Evolutionary conservation across 2,797 vertebrate genomes (phyloP), one percentile per base, ranked within the genome.

Genomic region (Pelochelys cantorii): DNA sequence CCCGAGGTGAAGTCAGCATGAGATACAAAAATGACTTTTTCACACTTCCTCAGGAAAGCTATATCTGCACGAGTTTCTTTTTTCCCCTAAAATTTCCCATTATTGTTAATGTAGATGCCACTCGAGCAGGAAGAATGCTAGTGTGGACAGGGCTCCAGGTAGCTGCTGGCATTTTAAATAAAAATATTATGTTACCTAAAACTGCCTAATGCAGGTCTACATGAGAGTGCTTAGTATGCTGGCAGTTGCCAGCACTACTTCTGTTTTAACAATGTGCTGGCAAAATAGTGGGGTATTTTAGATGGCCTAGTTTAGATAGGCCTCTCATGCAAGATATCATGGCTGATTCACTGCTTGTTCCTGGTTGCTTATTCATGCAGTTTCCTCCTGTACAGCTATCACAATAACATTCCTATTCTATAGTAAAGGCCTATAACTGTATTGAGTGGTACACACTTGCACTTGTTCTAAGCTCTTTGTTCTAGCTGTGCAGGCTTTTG

Each of bases 1-100:
- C 99, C 85, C 97, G 99, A 99, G 99, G 99, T 99, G 98, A 95
- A 90, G 23, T 37, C 17, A 31, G 14, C 42, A 17, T 1, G 12
- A 42, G 15, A 68, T 59, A 6, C 83, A 89, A 22, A 29, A 17
- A 81, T 68, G 54, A 34, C 52, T 75, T 83, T 11, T 13, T 88
- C 52, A 3, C 77, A 78, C 7, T 13, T 88, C 87, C 56, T 92
- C n/a, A 2, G 11, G 13, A 48, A 12, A 75, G 31, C 1, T n/a
- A 53, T 48, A 22, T 81, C 27, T 10, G 18, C 20, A 54, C 3
- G 37, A 65, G 71, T 34, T 17, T 62, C 25, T 59, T 62, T 17
- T 3, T 34, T n/a, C 54, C 42, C 12, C 57, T 60, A n/a, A 77
- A 83, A 4, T 29, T 57, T 29, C 37, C 34, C 8, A 85, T 0